Evolutionary conservation across 2,888 invertebrate species (phyloP), one percentile per base, ranked within the genome.

Genomic region (Ectropis crepuscularia): DNA sequence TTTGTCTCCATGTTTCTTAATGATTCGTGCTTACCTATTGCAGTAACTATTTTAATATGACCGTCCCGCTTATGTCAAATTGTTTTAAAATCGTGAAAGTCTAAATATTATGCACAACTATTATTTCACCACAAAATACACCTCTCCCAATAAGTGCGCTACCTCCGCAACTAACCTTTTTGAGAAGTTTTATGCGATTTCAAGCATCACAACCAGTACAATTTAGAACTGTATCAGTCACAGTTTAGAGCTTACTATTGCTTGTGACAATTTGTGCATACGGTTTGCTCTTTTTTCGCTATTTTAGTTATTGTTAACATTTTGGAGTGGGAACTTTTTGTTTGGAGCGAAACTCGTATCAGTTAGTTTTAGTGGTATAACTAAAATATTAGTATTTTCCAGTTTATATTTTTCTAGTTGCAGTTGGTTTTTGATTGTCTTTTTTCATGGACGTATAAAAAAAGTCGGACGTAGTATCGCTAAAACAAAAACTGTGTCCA

Each of bases 261-360:
- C 7, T 6, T 37, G 37, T 10, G 37, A 6, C 39, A 9, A 46
- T 57, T 53, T n/a, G 6, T 28, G 5, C 43, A 42, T 39, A 28
- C 49, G 16, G 37, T 59, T 62, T 58, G 49, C 47, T 66, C 63
- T 50, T 66, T 67, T 69, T 69, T 62, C 55, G 49, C 47, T 66
- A 62, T 50, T 66, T 67, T 69, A 67, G 63, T 53, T 67, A 59
- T 57, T 64, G 57, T 58, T 55, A 67, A 62, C 63, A 63, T 69
- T 71, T 71, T 50, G 68, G 69, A 61, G 68, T 61, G 53, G 63
- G 57, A 67, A 64, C 62, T 66, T 68, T 66, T 62, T 63, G 69
- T 67, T 68, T 41, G 50, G 36, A 12, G 16, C 9, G 42, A 54
- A 70, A 63, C 57, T 64, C 62, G 55, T 68, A 68, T 65, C 67